Evolutionary conservation across 2,797 vertebrate species (phyloP).

Genomic region (Etheostoma nigrum): DNA sequence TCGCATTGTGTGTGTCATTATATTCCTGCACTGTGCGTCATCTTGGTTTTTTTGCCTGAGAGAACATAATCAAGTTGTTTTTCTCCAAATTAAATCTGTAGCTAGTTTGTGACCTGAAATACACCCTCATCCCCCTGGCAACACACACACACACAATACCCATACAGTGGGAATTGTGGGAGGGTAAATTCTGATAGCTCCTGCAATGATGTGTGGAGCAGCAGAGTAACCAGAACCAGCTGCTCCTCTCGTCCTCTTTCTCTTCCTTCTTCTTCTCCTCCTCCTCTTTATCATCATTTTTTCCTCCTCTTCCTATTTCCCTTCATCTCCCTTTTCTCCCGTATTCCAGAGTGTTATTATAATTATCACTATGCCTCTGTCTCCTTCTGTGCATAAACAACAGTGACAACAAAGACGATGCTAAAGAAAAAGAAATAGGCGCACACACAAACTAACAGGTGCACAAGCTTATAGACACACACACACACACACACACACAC

Average conservation of each 20-base stretch:
- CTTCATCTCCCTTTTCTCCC: conserved; percentile 42
- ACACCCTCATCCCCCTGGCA: conserved; percentile 67
- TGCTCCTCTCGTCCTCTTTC: conserved; percentile 63
- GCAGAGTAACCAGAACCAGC: conserved; percentile 69
- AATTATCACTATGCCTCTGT: conserved; percentile 51
- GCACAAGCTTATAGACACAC: conserved; percentile 22
- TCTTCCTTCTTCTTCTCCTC: conserved; percentile 23
- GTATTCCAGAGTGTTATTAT: conserved; percentile 58
- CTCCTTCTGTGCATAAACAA: conserved; percentile 56
- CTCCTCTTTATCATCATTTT: conserved; percentile 14
- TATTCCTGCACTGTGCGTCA: conserved; percentile 21
- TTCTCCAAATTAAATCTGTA: conserved; percentile 77
- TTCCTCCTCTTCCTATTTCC: conserved; percentile 29
- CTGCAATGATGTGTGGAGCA: conserved; percentile 66
- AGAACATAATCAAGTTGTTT: conserved; percentile 79
- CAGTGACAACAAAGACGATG: conserved; percentile 38
- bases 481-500: conserved; percentile 28
- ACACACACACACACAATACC: conserved; percentile 28
- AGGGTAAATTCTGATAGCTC: conserved; percentile 63
- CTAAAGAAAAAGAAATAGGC: conserved; percentile 4
- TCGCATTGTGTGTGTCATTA: conserved; percentile 4
- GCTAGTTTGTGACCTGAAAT: conserved; percentile 79
- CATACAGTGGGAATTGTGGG: conserved; percentile 36
- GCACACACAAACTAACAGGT: conserved; percentile 21
- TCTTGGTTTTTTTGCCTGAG: conserved; percentile 57